These are phyloP conservation scores for Drosophila nigromelanica DNA, from an alignment of 1,140 invertebrate species.

Conservation along the genomic window DNA sequence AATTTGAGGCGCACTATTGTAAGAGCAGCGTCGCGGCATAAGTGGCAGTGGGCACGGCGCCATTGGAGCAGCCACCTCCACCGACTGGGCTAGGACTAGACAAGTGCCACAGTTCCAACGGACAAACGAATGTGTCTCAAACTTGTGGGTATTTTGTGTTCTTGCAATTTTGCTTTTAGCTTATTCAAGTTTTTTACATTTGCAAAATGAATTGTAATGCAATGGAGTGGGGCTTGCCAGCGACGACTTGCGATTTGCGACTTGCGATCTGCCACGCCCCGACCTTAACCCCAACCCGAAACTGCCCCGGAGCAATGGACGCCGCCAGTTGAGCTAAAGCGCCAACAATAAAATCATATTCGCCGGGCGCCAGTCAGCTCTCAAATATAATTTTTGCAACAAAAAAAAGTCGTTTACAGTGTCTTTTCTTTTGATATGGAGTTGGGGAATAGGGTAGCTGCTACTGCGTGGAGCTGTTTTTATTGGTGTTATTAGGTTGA, in stretches of 20 bases:
- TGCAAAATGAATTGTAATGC: constrained; percentile 82
- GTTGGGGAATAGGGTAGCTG: constrained; percentile 11
- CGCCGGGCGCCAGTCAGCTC: constrained; percentile 71
- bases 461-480: constrained; percentile 66
- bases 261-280: constrained; percentile 19
- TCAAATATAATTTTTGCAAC: constrained; percentile 71
- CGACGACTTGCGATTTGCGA: constrained; percentile 11
- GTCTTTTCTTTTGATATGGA: constrained; percentile 32
- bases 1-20: constrained; percentile 72
- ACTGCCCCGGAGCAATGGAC: constrained; percentile 53
- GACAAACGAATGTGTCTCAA: constrained; percentile 28
- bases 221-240: constrained; percentile 62
- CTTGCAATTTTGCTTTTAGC: constrained; percentile 41
- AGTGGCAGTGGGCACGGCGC: constrained; percentile 69
- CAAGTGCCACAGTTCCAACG: constrained; percentile 29
- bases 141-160: constrained; percentile 18
- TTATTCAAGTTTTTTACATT: constrained; percentile 73
- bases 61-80: constrained; percentile 33
- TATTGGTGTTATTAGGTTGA: constrained; percentile 82
- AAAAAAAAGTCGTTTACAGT: constrained; percentile 67
- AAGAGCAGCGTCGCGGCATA: constrained; percentile 56
- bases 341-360: constrained; percentile 81
- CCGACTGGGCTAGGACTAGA: constrained; percentile 1
- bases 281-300: constrained; percentile 7
- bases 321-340: constrained; percentile 47